These are phyloP conservation scores for Limenitis arthemis DNA, from an alignment of 2,888 invertebrate species.

Conservation along the genomic window DNA sequence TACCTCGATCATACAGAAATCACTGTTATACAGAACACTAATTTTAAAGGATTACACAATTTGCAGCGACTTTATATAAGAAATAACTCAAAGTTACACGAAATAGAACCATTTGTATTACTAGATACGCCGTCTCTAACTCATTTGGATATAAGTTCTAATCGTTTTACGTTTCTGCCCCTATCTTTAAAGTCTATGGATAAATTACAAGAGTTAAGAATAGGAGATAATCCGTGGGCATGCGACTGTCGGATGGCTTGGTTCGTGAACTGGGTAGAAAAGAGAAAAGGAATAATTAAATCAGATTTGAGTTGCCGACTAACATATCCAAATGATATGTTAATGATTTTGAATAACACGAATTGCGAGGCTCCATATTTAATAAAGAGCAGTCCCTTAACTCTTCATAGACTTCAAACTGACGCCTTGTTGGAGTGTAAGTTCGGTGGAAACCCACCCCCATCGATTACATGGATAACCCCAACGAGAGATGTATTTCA, in stretches of 20 bases:
- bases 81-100: constrained; percentile 72
- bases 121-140: constrained; percentile 73
- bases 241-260: constrained; percentile 91
- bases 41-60: constrained; percentile 75
- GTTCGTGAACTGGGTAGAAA: constrained; percentile 73
- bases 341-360: constrained; percentile 78
- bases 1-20: constrained; percentile 78
- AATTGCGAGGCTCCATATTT: constrained; percentile 79
- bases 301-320: constrained; percentile 77
- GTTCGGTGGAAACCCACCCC: constrained; percentile 82
- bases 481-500: constrained; percentile 80
- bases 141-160: constrained; percentile 78
- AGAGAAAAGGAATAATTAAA: constrained; percentile 59
- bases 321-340: constrained; percentile 78
- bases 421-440: constrained; percentile 84
- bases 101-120: constrained; percentile 76
- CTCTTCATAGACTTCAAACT: constrained; percentile 74
- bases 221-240: constrained; percentile 84
- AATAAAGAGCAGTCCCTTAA: constrained; percentile 73
- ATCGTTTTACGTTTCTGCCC: constrained; percentile 80
- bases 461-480: constrained; percentile 90
- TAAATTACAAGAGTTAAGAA: constrained; percentile 74
- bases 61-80: constrained; percentile 73
- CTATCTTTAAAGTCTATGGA: constrained; percentile 76
- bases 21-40: constrained; percentile 75